These are phyloP conservation scores for Drosophila eohydei DNA, from an alignment of 2,888 invertebrate species.

Conservation along the genomic window DNA sequence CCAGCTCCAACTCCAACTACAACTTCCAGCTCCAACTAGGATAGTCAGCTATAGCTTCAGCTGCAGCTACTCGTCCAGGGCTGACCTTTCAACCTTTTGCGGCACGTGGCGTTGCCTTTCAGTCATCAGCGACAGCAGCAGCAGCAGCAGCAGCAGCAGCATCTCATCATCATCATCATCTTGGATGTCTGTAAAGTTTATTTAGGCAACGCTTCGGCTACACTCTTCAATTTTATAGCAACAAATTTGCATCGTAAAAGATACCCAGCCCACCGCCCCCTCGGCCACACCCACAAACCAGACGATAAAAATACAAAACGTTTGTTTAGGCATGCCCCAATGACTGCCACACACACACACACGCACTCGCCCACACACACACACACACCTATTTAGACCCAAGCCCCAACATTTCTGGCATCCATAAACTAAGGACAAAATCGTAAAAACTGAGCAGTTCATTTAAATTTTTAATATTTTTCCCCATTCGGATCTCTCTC, in stretches of 20 bases:
- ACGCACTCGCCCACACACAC: neutral
- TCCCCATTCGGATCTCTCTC: conserved; percentile 43
- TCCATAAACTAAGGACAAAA: conserved; percentile 77
- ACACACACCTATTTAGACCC: conserved; percentile 11
- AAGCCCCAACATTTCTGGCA: conserved; percentile 10
- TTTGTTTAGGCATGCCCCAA: conserved; percentile 75
- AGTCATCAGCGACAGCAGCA: conserved; percentile 21
- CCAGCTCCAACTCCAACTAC: neutral
- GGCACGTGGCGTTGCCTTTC: conserved; percentile 66
- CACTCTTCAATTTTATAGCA: conserved; percentile 81
- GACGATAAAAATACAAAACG: conserved; percentile 78
- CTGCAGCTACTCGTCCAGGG: conserved; percentile 18
- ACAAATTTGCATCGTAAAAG: conserved; percentile 79
- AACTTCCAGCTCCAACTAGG: conserved; percentile 3
- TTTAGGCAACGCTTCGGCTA: conserved; percentile 72
- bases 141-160: conserved; percentile 42
- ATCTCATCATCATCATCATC: conserved; percentile 78
- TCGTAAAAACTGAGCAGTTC: conserved; percentile 80
- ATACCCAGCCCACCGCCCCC: conserved; percentile 53
- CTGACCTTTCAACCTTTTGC: conserved; percentile 80
- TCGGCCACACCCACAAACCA: conserved; percentile 28
- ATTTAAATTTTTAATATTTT: conserved; percentile 80
- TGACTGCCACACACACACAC: conserved; percentile 29
- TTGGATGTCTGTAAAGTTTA: conserved; percentile 76
- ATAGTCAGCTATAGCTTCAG: conserved; percentile 4